Evolutionary conservation across 2,797 vertebrate genomes (phyloP).

Genomic region (Anabas testudineus): DNA sequence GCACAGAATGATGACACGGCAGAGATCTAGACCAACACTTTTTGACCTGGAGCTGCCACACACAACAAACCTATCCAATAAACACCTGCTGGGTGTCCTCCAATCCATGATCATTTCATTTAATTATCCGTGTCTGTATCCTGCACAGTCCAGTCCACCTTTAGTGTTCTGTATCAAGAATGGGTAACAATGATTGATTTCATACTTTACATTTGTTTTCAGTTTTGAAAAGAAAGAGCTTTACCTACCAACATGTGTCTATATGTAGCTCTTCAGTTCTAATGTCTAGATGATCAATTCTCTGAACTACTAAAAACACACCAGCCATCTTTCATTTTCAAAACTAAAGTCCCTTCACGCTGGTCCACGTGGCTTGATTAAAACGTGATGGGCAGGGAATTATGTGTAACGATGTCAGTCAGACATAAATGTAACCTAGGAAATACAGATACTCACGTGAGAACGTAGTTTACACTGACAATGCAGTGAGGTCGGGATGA

Average conservation of each 20-base stretch:
- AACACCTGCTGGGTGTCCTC: conserved; percentile 1
- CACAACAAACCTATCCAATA: conserved; percentile 2
- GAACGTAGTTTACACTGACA: conserved; percentile 98
- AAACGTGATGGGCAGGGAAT: no score
- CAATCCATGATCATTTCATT: neutral
- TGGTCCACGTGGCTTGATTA: no score
- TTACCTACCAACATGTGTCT: neutral
- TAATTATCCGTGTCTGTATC: neutral
- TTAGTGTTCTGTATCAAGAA: neutral
- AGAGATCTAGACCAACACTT: neutral
- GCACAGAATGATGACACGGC: conserved; percentile 23
- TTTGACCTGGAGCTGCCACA: conserved; percentile 9
- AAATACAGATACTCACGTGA: conserved; percentile 90
- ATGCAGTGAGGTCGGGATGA: conserved; percentile 98
- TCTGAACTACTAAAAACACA: neutral
- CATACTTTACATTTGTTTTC: neutral
- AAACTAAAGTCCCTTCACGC: no score
- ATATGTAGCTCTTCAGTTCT: neutral
- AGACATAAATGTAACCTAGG: neutral
- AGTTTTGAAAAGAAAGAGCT: neutral
- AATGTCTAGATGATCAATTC: neutral
- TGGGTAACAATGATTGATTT: neutral
- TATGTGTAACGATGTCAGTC: no score
- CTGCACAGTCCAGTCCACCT: neutral
- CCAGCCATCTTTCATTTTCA: conserved; percentile 3